phyloP scores from a whole-genome alignment of 1,140 invertebrate genomes.

The Saccostrea cuccullata region DNA sequence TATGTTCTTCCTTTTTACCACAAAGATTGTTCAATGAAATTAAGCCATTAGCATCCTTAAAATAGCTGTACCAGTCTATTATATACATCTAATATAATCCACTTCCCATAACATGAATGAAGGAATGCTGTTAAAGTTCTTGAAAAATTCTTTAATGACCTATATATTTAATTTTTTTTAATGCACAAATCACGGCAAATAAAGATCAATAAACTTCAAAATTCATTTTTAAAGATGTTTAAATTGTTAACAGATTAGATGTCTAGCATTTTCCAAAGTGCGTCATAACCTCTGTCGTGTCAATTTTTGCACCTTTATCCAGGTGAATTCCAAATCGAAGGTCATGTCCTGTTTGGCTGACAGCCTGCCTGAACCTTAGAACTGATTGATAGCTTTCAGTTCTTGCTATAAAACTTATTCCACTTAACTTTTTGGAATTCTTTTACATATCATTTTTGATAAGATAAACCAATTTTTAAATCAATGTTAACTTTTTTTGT shows the following conservation, averaged over 20 bases:
- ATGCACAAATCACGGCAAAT: not conserved
- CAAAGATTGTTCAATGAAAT: not conserved
- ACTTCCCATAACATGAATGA: too few relatives aligned
- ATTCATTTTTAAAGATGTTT: not conserved
- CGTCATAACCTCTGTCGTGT: constrained; percentile 21
- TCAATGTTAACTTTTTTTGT: not conserved
- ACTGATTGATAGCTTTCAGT: constrained; percentile 23
- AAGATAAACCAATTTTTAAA: constrained; percentile 21
- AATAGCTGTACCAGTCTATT: too few relatives aligned
- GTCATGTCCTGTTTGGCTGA: not conserved
- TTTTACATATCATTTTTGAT: constrained; percentile 22
- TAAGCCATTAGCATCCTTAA: too few relatives aligned
- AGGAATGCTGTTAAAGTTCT: too few relatives aligned
- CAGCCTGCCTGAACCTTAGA: constrained; percentile 7
- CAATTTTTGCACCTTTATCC: constrained; percentile 5
- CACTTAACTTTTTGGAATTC: constrained; percentile 27
- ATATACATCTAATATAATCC: too few relatives aligned
- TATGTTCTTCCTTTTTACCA: not conserved
- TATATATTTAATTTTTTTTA: not conserved
- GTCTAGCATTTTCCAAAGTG: not conserved
- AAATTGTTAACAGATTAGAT: constrained; percentile 10
- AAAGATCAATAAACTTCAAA: not conserved
- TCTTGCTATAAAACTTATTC: constrained; percentile 25
- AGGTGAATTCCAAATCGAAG: constrained; percentile 22
- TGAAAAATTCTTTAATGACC: not conserved